Evolutionary conservation across 2,888 invertebrate species (phyloP), one percentile per base, ranked within the genome.

Genomic region (Itoplectis maculator): DNA sequence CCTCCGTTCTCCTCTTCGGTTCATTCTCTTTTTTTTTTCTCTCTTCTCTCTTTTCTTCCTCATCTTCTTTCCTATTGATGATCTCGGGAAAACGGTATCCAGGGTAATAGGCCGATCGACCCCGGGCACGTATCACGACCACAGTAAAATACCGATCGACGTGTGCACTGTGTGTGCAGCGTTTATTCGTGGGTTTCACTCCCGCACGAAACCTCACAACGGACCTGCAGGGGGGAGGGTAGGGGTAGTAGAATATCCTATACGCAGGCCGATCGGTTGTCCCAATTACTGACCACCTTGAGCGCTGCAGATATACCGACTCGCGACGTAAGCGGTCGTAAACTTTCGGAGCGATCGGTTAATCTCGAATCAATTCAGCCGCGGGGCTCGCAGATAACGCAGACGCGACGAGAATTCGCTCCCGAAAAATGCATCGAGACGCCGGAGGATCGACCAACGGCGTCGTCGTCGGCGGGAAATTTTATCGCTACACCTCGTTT

Each of bases 21-120:
- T 35, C n/a, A 23, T 45, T 42, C 18, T 65, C 23, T 18, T 69
- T 40, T 69, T 59, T 35, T 45, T 49, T 20, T 7, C 37, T 20
- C 0, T 6, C 35, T 11, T 49, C 37, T 35, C 13, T 37, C 37
- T 8, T 35, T 35, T 59, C 37, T 37, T 15, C 15, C 37, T 42
- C 51, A 47, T 63, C 56, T 42, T 70, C 51, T 61, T 75, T 8
- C 70, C 75, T 75, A 66, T 72, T 37, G 75, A 72, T 37, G 65
- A 75, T 73, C 70, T 47, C 56, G 15, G 45, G 72, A 70, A 76
- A 82, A 79, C 79, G 75, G 66, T 82, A 75, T 79, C 65, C 66
- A 70, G 82, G 74, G 74, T 78, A 74, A 78, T 70, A 63, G 78
- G 63, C 61, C 81, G 78, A 82, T 82, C 81, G 70, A 72, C 76